Conservation (phyloP, 1,140 invertebrate species). For the Brachystomella parvula region DNA sequence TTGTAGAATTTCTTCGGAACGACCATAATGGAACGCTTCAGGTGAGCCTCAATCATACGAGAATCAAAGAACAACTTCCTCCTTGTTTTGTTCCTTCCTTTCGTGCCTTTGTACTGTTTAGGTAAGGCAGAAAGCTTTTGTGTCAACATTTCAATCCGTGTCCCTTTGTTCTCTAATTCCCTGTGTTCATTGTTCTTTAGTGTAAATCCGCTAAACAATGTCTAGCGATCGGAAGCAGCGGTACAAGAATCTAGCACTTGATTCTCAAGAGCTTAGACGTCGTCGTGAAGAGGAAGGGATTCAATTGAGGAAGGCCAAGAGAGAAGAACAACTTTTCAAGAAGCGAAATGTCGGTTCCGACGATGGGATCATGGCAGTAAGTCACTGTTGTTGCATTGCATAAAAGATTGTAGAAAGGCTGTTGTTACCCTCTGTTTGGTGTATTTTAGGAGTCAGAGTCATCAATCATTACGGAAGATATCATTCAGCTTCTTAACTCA, state of each 20-base stretch:
- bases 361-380: no score
- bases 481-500: constrained; percentile 75
- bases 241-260: constrained; percentile 89
- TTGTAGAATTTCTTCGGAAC: constrained; percentile 87
- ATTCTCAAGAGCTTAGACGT: constrained; percentile 82
- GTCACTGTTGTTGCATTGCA: no score
- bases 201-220: no score
- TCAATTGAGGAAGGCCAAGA: constrained; percentile 87
- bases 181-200: no score
- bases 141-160: not conserved
- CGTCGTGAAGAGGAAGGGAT: constrained; percentile 92
- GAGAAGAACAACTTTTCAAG: constrained; percentile 88
- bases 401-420: no score
- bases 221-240: constrained; percentile 66
- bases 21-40: constrained; percentile 74
- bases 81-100: not conserved
- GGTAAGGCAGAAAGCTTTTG: not conserved
- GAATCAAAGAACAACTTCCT: not conserved
- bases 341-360: constrained; percentile 70
- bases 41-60: constrained; percentile 46
- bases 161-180: no score
- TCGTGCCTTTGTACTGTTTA: not conserved
- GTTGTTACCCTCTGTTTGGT: not conserved
- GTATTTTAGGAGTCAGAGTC: constrained; percentile 46
- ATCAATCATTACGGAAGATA: constrained; percentile 55